These are phyloP conservation scores for Okamejei kenojei DNA, from an alignment of 2,797 vertebrate genomes.

Conservation along the genomic window DNA sequence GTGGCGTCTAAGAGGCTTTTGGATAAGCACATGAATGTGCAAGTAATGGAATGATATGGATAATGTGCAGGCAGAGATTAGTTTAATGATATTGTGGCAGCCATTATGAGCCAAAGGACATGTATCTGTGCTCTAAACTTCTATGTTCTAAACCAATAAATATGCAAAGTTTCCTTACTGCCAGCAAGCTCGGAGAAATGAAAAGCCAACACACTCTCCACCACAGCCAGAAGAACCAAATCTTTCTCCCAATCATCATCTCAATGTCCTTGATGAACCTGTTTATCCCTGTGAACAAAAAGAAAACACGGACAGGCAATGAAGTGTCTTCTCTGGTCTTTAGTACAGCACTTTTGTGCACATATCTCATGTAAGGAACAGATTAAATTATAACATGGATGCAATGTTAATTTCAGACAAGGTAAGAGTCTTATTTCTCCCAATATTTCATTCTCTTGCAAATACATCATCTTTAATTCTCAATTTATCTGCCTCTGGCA, in stretches of 20 bases:
- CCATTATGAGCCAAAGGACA: too few species aligned
- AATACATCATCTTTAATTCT: too few species aligned
- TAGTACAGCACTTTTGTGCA: neutral
- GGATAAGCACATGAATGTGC: too few species aligned
- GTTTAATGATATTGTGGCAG: too few species aligned
- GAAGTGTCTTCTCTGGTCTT: neutral
- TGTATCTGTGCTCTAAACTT: too few species aligned
- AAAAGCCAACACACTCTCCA: slow-evolving; percentile 85
- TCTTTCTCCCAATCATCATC: slow-evolving; percentile 90
- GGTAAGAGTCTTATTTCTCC: neutral
- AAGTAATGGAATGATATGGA: too few species aligned
- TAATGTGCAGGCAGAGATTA: too few species aligned
- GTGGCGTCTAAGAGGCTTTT: too few species aligned
- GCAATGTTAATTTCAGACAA: neutral
- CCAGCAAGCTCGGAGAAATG: slow-evolving; percentile 66
- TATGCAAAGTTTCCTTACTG: slow-evolving; percentile 49
- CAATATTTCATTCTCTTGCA: too few species aligned
- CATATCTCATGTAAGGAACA: neutral
- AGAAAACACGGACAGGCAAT: slow-evolving; percentile 28
- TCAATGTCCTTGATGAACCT: slow-evolving; percentile 83
- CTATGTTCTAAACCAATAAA: too few species aligned
- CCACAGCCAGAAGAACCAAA: slow-evolving; percentile 80
- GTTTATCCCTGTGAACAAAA: slow-evolving; percentile 67
- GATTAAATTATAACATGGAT: neutral
- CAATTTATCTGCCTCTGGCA: too few species aligned